A percentile compares a stretch with the other conserved stretches of the same genome.
Evolutionary conservation across 2,888 invertebrate species (phyloP).

Genomic region (Drosophila mimetica): DNA sequence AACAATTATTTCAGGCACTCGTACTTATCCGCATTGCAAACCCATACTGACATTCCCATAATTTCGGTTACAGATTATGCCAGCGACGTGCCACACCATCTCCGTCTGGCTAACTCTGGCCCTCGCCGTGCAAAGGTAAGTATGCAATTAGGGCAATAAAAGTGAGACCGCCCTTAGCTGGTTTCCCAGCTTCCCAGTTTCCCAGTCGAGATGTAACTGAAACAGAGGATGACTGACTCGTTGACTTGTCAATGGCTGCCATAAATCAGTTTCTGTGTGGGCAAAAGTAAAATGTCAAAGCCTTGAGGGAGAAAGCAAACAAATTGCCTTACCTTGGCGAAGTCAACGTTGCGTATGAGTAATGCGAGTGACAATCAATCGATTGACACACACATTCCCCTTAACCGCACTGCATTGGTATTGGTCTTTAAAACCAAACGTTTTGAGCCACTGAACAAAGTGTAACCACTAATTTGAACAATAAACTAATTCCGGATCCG

Average conservation of each 20-base stretch:
- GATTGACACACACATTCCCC: constrained; percentile 12
- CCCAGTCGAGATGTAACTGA: constrained; percentile 28
- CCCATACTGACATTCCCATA: neutral
- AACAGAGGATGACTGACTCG: constrained; percentile 18
- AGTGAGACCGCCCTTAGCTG: neutral
- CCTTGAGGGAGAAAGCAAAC: constrained; percentile 16
- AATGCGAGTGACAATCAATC: constrained; percentile 49
- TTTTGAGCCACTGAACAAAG: constrained; percentile 22
- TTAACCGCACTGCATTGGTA: neutral
- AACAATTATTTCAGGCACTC: too few relatives aligned
- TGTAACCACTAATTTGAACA: constrained; percentile 42
- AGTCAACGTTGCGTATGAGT: constrained; percentile 51
- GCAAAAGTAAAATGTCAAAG: constrained; percentile 45
- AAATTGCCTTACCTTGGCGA: constrained; percentile 22
- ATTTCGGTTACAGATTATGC: constrained; percentile 85
- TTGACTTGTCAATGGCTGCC: constrained; percentile 67
- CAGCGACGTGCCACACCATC: constrained; percentile 96
- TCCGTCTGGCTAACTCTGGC: constrained; percentile 97
- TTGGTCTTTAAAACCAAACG: constrained; percentile 30
- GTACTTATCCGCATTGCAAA: neutral
- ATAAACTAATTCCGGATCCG: constrained; percentile 47
- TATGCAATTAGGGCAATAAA: constrained; percentile 49
- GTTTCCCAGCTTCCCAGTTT: too few relatives aligned
- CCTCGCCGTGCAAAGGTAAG: constrained; percentile 92
- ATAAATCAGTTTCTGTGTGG: constrained; percentile 60